Conservation (phyloP, 2,888 invertebrate genomes). For the Globia sparganii region DNA sequence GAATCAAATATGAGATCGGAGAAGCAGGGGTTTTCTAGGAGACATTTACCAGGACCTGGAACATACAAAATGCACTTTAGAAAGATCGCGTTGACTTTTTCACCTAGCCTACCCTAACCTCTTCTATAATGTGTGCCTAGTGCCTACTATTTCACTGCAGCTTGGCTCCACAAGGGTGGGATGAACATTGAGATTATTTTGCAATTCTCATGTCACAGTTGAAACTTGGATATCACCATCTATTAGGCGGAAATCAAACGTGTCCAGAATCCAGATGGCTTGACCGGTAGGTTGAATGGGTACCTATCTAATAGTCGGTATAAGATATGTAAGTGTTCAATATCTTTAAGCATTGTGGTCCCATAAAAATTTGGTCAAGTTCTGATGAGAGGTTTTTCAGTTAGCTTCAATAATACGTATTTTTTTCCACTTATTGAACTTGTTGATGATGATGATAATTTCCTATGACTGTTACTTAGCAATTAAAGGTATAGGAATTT, state of each 20-base stretch:
- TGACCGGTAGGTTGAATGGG: background rate
- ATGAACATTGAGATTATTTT: background rate
- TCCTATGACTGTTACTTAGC: no score
- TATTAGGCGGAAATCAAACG: no score
- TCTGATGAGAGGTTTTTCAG: no score
- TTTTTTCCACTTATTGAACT: no score
- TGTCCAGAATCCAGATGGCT: background rate
- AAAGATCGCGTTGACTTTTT: background rate
- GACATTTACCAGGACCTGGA: constrained; percentile 69
- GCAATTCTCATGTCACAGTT: no score
- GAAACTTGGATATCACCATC: no score
- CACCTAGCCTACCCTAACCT: background rate
- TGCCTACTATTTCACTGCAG: background rate
- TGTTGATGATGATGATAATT: no score
- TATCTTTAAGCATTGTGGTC: background rate
- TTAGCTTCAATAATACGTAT: no score
- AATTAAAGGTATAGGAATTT: no score
- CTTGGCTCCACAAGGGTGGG: background rate
- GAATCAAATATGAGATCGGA: constrained; percentile 70
- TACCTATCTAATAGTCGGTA: background rate
- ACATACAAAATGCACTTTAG: constrained; percentile 34
- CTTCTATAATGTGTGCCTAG: background rate
- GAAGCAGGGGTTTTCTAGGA: constrained; percentile 71
- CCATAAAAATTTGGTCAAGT: no score
- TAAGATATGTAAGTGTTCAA: background rate